phyloP scores from a whole-genome alignment of 2,113 vertebrate species.

The Gavia stellata region DNA sequence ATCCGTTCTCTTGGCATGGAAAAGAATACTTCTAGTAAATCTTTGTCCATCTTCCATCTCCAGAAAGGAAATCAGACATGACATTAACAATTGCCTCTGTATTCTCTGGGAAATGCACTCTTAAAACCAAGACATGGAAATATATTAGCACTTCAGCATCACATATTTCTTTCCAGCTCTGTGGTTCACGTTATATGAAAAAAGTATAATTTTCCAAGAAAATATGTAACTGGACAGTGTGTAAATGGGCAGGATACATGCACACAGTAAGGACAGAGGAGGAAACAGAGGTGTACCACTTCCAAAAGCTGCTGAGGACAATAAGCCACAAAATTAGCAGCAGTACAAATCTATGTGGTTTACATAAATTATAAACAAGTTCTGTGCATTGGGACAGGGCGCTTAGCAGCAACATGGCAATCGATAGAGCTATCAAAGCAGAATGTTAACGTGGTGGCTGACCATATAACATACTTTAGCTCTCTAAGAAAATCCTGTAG shows the following conservation, averaged over 20 bases:
- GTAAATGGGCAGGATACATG: accelerated
- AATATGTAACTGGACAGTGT: accelerated
- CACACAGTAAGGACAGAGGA: accelerated
- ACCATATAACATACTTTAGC: not conserved
- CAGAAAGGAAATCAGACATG: constrained; percentile 72
- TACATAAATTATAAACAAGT: not conserved
- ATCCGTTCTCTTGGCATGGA: constrained; percentile 12
- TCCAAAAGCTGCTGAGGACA: not conserved
- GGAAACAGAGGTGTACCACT: not conserved
- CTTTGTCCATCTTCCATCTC: constrained; percentile 57
- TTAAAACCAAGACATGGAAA: constrained; percentile 30
- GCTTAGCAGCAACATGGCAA: not conserved
- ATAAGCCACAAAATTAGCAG: not conserved
- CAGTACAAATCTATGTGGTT: accelerated
- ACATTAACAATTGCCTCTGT: constrained; percentile 66
- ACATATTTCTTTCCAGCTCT: not conserved
- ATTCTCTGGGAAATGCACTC: constrained; percentile 48
- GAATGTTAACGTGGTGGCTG: accelerated
- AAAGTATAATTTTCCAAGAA: not conserved
- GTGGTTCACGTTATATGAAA: accelerated
- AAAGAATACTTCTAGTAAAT: constrained; percentile 58
- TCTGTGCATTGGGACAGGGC: not conserved
- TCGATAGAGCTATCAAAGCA: not conserved
- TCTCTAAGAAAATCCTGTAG: not conserved
- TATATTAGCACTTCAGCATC: constrained; percentile 11